phyloP scores from a whole-genome alignment of 2,797 vertebrate species.

The Pangasius sanitwongsei region DNA sequence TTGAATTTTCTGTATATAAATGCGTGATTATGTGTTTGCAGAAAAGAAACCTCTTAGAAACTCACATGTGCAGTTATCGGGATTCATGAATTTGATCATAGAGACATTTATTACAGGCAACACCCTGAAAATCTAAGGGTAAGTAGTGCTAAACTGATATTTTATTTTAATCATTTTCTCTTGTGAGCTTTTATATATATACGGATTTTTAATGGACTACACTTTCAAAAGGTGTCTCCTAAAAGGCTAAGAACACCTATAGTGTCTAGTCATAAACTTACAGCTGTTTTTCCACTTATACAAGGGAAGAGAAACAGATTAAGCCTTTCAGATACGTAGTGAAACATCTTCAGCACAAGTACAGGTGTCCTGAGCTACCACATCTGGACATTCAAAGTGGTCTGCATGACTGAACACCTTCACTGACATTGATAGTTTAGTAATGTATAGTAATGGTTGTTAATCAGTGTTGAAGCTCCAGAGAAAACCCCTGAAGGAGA shows the following conservation, averaged over 20 bases:
- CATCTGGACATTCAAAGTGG: neutral
- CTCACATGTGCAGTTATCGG: too few relatives aligned
- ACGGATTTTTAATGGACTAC: neutral
- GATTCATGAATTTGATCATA: too few relatives aligned
- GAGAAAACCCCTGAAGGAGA: neutral
- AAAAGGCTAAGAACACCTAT: neutral
- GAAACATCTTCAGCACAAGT: neutral
- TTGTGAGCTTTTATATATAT: neutral
- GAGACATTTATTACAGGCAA: too few relatives aligned
- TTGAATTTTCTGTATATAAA: neutral
- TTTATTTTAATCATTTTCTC: neutral
- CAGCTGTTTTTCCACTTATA: neutral
- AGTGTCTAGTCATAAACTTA: neutral
- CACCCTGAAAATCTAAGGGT: too few relatives aligned
- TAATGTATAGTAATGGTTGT: neutral
- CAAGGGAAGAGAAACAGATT: neutral
- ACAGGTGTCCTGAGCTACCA: neutral
- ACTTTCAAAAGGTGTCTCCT: neutral
- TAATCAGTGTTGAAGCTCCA: neutral
- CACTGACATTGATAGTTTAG: neutral
- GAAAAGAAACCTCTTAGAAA: too few relatives aligned
- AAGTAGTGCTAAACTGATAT: too few relatives aligned
- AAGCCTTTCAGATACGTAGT: neutral
- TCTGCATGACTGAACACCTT: neutral
- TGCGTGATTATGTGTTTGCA: neutral